Conservation (phyloP, 2,113 vertebrate species). For the Emydura subglobosa region DNA sequence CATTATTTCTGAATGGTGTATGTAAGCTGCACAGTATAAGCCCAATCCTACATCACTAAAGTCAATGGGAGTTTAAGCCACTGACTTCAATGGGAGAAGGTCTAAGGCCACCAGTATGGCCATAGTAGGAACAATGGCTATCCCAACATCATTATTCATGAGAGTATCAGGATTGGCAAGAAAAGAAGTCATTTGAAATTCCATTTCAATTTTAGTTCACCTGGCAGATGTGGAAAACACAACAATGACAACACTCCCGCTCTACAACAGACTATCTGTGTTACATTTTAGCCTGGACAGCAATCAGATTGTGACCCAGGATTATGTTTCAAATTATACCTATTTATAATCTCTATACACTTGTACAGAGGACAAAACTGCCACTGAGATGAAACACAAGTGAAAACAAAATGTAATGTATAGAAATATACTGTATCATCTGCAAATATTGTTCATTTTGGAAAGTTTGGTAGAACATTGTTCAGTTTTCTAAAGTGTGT, state of each 20-base stretch:
- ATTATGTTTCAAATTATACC: slow-evolving; percentile 25
- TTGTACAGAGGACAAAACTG: slow-evolving; percentile 1
- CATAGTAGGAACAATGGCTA: background rate
- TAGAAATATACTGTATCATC: background rate
- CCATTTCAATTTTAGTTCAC: slow-evolving; percentile 54
- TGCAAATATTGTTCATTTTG: background rate
- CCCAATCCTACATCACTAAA: background rate
- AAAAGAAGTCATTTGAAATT: slow-evolving; percentile 38
- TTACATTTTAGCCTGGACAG: slow-evolving; percentile 33
- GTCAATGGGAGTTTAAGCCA: background rate
- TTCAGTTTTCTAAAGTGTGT: rapidly evolving
- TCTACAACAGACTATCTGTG: slow-evolving; percentile 21
- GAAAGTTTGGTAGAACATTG: background rate
- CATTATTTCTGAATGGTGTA: background rate
- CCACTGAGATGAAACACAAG: background rate
- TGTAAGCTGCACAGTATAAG: background rate
- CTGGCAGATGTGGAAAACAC: slow-evolving; percentile 35
- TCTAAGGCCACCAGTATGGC: background rate
- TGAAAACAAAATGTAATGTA: background rate
- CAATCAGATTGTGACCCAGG: slow-evolving; percentile 1
- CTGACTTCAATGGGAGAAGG: background rate
- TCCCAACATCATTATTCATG: background rate
- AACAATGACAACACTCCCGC: slow-evolving; percentile 32
- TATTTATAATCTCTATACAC: background rate
- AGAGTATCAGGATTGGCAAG: slow-evolving; percentile 27